Conservation (phyloP, 2,113 vertebrate species). For the Aldabrachelys gigantea region DNA sequence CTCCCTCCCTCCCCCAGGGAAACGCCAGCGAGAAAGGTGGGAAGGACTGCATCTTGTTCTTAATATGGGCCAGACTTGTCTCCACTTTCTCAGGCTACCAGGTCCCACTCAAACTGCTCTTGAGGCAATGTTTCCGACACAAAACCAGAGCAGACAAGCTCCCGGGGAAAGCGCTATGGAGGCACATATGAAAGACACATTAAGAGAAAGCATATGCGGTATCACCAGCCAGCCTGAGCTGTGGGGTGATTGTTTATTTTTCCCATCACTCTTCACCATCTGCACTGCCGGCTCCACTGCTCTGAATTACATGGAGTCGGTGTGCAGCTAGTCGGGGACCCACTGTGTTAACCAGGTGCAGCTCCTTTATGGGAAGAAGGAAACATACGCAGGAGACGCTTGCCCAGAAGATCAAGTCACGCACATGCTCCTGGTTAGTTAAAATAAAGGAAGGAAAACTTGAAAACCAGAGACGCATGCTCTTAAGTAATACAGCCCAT, state of each 20-base stretch:
- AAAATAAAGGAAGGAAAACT: conserved; percentile 8
- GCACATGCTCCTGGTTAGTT: conserved; percentile 54
- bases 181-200: background rate
- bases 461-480: background rate
- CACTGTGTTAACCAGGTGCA: background rate
- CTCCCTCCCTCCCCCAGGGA: fast-evolving
- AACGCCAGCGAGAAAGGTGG: background rate
- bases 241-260: background rate
- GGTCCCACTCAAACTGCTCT: background rate
- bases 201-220: background rate
- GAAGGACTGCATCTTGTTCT: background rate
- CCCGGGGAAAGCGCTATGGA: background rate
- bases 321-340: background rate
- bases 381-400: background rate
- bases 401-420: conserved; percentile 27
- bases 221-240: background rate
- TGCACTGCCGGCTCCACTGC: background rate
- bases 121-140: background rate
- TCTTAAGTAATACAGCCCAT: conserved; percentile 2
- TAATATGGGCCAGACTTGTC: background rate
- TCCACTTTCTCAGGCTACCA: background rate
- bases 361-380: conserved; percentile 55
- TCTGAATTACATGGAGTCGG: background rate
- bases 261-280: background rate
- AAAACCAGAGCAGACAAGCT: background rate